Evolutionary conservation across 2,888 invertebrate species (phyloP).

Genomic region (Ephialtes manifestator): DNA sequence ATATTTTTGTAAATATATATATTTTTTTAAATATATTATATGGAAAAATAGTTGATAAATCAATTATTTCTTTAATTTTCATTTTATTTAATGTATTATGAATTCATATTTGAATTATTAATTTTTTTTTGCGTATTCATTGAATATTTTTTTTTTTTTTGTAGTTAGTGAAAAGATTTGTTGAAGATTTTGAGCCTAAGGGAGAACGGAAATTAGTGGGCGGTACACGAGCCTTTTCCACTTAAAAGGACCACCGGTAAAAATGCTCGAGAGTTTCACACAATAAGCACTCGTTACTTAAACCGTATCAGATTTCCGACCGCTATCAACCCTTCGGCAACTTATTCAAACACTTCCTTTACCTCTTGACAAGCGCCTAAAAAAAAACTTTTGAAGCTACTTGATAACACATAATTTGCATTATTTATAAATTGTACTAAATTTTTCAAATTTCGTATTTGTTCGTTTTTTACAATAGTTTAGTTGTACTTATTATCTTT

Average conservation of each 20-base stretch:
- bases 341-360: neutral
- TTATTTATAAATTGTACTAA: neutral
- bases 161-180: neutral
- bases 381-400: too few species aligned
- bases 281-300: neutral
- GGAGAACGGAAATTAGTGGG: neutral
- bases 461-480: too few species aligned
- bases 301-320: neutral
- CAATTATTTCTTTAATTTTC: too few species aligned
- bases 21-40: too few species aligned
- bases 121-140: too few species aligned
- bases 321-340: neutral
- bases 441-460: too few species aligned
- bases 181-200: neutral
- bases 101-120: too few species aligned
- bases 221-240: neutral
- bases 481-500: too few species aligned
- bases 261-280: neutral
- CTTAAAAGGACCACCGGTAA: neutral
- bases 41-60: too few species aligned
- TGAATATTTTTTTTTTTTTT: too few species aligned
- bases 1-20: too few species aligned
- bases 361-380: neutral
- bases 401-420: neutral
- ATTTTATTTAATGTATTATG: too few species aligned